Evolutionary conservation across 2,888 invertebrate species (phyloP), one percentile per base, ranked within the genome.

Genomic region (Acrobasis repandana): DNA sequence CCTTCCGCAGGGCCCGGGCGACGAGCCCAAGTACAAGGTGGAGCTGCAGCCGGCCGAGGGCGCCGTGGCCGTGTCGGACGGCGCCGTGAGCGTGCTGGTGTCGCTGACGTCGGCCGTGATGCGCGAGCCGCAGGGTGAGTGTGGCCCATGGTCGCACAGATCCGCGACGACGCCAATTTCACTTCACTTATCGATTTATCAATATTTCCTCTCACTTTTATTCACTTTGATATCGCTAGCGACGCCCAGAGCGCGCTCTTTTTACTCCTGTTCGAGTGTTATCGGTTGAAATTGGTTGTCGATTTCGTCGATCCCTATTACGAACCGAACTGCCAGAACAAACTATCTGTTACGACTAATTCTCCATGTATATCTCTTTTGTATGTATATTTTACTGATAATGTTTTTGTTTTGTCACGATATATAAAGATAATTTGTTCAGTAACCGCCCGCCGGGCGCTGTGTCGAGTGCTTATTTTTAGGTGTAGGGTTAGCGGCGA

Each of bases 31-130:
- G 66, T 98, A 97, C 93, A 95, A 95, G 70, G 96, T 98, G 67
- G 96, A 96, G 73, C 94, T 97, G 75, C 95, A 95, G 81, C 94
- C 97, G 57, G 96, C 97, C 61, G 97, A 98, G 72, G 97, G 97
- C 59, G 96, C 97, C 9, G 94, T 98, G 66, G 93, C 95, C 52
- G 97, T 98, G 60, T 93, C 95, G n/a, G 96, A 96, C 75, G 96
- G 95, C 64, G 90, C 93, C 58, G 95, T 97, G 62, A 94, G 94
- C 59, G 98, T 98, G 68, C 95, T 96, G 68, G 96, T 99, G 66
- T 96, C 97, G 66, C 94, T 99, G 66, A 98, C 99, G 58, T 98
- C 98, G 67, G 98, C 98, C 54, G 93, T 98, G 60, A 96, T 98
- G 95, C 95, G 98, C 65, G 98, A 98, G 86, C 94, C 95, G 86